These are phyloP conservation scores for Nothocercus julius DNA, from an alignment of 2,113 vertebrate species.

Conservation along the genomic window DNA sequence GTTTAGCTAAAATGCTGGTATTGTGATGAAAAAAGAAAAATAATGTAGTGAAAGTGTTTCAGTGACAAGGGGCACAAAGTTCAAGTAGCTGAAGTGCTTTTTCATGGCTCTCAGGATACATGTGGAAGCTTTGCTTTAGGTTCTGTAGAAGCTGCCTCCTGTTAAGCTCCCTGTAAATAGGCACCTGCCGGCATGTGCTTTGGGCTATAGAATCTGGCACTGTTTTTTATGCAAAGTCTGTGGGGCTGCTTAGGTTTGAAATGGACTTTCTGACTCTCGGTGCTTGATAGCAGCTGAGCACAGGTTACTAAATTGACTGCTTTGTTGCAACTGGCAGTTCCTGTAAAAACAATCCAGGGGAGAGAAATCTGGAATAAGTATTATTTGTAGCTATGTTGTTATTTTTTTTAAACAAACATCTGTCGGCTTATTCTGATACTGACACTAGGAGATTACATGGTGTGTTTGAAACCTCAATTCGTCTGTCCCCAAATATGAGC, in stretches of 20 bases:
- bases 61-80: background rate
- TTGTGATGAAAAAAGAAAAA: background rate
- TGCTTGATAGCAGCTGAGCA: background rate
- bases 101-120: background rate
- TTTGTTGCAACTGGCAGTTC: background rate
- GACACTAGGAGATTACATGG: fast-evolving
- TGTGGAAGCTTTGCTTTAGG: background rate
- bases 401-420: background rate
- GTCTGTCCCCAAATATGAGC: background rate
- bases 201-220: background rate
- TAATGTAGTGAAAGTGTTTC: background rate
- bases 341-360: background rate
- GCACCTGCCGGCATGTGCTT: background rate
- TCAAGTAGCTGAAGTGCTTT: background rate
- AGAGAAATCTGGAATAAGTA: background rate
- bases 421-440: background rate
- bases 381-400: background rate
- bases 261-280: background rate
- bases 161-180: background rate
- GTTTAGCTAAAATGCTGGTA: background rate
- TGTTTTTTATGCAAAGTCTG: background rate
- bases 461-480: background rate
- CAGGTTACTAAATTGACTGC: background rate
- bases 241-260: background rate
- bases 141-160: background rate